These are phyloP conservation scores for Rhineura floridana DNA, from an alignment of 2,113 vertebrate genomes.

Conservation along the genomic window DNA sequence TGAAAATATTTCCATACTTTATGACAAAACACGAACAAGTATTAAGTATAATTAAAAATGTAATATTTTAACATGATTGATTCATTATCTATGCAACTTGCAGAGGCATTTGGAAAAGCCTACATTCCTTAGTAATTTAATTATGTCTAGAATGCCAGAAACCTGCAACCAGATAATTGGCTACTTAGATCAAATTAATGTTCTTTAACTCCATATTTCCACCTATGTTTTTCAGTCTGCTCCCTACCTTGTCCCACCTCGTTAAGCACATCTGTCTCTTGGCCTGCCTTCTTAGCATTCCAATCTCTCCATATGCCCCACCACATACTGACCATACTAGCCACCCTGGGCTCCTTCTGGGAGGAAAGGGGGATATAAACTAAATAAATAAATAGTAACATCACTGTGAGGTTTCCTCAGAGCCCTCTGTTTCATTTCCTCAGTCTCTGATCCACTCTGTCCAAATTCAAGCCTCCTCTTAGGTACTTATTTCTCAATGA, in stretches of 20 bases:
- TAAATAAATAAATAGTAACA: too few species aligned
- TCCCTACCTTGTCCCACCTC: background rate
- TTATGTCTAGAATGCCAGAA: background rate
- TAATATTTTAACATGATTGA: background rate
- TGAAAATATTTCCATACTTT: conserved; percentile 38
- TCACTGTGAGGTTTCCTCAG: background rate
- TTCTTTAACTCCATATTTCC: background rate
- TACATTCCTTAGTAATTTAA: background rate
- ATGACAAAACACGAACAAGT: conserved; percentile 52
- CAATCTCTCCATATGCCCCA: background rate
- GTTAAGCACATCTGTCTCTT: background rate
- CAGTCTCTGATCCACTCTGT: background rate
- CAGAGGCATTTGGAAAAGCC: background rate
- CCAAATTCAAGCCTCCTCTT: background rate
- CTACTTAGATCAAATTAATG: background rate
- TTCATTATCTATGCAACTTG: background rate
- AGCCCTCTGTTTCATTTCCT: background rate
- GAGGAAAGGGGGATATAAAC: too few species aligned
- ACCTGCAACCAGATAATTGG: background rate
- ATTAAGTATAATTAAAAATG: background rate
- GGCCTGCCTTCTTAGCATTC: background rate
- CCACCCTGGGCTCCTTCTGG: too few species aligned
- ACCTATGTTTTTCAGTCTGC: background rate
- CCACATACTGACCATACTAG: background rate
- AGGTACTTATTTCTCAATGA: background rate